Conservation (phyloP, 2,888 invertebrate species). For the Eugnorisma glareosa region DNA sequence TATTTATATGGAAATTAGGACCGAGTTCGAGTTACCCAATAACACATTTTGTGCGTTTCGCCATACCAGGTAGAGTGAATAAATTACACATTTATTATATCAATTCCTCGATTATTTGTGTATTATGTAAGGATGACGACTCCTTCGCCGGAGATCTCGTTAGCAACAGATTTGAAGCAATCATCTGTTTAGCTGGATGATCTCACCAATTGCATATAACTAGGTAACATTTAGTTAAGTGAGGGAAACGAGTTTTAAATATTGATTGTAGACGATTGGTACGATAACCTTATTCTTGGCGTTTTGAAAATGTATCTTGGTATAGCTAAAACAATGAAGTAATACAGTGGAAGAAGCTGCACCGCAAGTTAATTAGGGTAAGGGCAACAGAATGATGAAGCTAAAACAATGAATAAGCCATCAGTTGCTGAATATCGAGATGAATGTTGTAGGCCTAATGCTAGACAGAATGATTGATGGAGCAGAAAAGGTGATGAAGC, state of each 20-base stretch:
- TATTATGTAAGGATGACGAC: slow-evolving; percentile 59
- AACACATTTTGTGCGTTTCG: slow-evolving; percentile 37
- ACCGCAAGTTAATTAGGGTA: not conserved
- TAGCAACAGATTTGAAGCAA: slow-evolving; percentile 48
- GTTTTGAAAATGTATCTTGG: not conserved
- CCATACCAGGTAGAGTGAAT: slow-evolving; percentile 45
- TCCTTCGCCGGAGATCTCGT: slow-evolving; percentile 35
- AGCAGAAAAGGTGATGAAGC: not conserved
- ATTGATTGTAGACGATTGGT: slow-evolving; percentile 11
- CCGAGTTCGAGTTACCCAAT: slow-evolving; percentile 36
- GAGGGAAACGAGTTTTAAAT: slow-evolving; percentile 31
- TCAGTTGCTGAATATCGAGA: not conserved
- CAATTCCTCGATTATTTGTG: slow-evolving; percentile 34
- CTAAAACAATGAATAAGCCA: not conserved
- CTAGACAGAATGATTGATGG: not conserved
- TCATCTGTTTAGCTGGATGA: slow-evolving; percentile 51
- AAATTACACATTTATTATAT: slow-evolving; percentile 52
- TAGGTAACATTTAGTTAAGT: slow-evolving; percentile 20
- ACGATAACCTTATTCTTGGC: slow-evolving; percentile 7
- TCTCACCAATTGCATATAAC: slow-evolving; percentile 48
- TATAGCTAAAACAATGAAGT: not conserved
- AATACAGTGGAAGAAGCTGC: not conserved
- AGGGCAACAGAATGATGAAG: not conserved
- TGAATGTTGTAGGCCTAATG: not conserved
- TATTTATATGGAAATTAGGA: slow-evolving; percentile 42